Percentiles rank a stretch among this genome's conserved stretches.
These are phyloP conservation scores for Melinaea menophilus DNA, from an alignment of 2,888 invertebrate genomes.

Conservation along the genomic window DNA sequence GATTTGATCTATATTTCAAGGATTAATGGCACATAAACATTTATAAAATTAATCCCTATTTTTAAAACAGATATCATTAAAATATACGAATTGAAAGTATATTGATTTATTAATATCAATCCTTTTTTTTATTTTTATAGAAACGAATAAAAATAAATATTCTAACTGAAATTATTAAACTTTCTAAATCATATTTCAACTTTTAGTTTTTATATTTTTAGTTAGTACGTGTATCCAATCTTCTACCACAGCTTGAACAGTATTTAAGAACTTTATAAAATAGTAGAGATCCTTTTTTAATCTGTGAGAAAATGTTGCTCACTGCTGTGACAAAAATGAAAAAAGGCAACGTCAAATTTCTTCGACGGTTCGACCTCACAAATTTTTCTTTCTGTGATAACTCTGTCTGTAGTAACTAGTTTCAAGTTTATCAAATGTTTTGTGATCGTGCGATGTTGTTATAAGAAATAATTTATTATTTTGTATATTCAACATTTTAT, in stretches of 20 bases:
- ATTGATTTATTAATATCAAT: too few relatives aligned
- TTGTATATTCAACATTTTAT: conserved; percentile 53
- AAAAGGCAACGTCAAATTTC: conserved; percentile 25
- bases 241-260: neutral
- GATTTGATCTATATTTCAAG: conserved; percentile 27
- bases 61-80: neutral
- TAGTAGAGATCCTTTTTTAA: neutral
- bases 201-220: neutral
- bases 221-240: neutral
- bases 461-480: conserved; percentile 48
- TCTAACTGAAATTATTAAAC: too few relatives aligned
- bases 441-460: conserved; percentile 63
- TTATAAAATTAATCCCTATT: neutral
- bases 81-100: neutral
- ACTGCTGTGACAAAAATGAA: conserved; percentile 1
- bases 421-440: conserved; percentile 45
- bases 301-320: conserved; percentile 23
- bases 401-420: conserved; percentile 38
- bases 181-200: too few relatives aligned
- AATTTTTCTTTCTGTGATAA: conserved; percentile 54
- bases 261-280: neutral
- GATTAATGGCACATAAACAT: neutral
- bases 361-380: conserved; percentile 25
- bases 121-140: too few relatives aligned
- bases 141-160: too few relatives aligned